A percentile compares a stretch with the other conserved stretches of the same genome.
Conservation (phyloP, 2,888 invertebrate genomes). For the Anthophora plumipes region DNA sequence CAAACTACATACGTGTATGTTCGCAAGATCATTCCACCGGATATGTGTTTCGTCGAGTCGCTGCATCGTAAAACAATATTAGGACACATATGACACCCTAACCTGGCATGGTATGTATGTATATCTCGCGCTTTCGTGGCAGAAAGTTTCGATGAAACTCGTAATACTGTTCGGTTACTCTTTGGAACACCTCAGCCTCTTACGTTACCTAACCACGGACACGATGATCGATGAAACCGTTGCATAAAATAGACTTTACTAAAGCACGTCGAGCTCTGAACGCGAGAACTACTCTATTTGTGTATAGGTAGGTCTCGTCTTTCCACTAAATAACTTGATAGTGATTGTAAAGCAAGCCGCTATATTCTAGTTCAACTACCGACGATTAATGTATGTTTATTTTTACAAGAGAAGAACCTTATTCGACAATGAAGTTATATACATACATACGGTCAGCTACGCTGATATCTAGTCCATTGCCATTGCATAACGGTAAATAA, state of each 20-base stretch:
- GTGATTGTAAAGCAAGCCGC: neutral
- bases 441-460: neutral
- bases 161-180: conserved; percentile 55
- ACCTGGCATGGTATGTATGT: no score
- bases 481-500: conserved; percentile 28
- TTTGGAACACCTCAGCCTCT: conserved; percentile 42
- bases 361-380: no score
- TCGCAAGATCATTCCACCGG: conserved; percentile 12
- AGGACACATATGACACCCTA: conserved; percentile 1
- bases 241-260: conserved; percentile 51
- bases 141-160: conserved; percentile 62
- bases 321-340: neutral
- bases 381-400: no score
- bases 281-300: neutral
- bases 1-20: neutral
- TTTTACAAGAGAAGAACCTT: no score
- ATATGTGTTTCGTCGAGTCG: conserved; percentile 8
- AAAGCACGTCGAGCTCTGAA: neutral
- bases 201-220: conserved; percentile 17
- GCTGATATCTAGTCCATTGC: conserved; percentile 26
- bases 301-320: neutral
- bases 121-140: conserved; percentile 20
- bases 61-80: conserved; percentile 42
- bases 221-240: conserved; percentile 63
- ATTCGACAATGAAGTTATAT: neutral